Percentiles rank a stretch among this genome's conserved stretches.
phyloP scores from a whole-genome alignment of 2,797 vertebrate genomes.

The Dallia pectoralis region DNA sequence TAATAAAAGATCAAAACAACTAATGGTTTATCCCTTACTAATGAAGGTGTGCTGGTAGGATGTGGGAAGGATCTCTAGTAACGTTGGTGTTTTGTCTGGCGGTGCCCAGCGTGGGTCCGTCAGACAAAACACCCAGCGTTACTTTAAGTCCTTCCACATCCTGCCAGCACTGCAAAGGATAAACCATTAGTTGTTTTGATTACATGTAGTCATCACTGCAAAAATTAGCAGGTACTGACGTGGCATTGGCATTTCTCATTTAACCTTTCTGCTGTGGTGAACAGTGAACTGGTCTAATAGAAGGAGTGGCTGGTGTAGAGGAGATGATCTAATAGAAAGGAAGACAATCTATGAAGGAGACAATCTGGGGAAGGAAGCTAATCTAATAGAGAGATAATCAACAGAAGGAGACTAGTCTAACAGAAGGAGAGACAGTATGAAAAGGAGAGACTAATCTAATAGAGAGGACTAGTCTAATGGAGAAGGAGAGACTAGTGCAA shows the following conservation, averaged over 20 bases:
- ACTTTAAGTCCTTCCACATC: not conserved
- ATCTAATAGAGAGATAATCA: no score
- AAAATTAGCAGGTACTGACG: not conserved
- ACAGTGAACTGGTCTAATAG: no score
- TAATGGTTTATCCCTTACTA: not conserved
- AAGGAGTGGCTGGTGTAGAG: no score
- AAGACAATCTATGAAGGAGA: no score
- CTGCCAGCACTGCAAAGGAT: not conserved
- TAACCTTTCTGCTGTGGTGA: no score
- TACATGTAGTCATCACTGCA: not conserved
- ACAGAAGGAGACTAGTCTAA: no score
- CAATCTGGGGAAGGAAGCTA: no score
- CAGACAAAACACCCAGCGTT: not conserved
- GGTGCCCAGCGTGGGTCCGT: not conserved
- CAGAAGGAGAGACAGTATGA: no score
- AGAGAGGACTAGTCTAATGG: no score
- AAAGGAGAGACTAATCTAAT: no score
- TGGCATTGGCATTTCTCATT: not conserved
- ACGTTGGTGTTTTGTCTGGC: not conserved
- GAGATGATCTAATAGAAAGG: no score
- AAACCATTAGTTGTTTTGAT: not conserved
- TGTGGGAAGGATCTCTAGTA: not conserved
- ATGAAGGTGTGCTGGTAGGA: not conserved
- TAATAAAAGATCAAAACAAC: constrained; percentile 7
- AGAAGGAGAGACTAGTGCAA: no score